phyloP scores from a whole-genome alignment of 2,797 vertebrate genomes.

The Cynodonichthys magdalenae region DNA sequence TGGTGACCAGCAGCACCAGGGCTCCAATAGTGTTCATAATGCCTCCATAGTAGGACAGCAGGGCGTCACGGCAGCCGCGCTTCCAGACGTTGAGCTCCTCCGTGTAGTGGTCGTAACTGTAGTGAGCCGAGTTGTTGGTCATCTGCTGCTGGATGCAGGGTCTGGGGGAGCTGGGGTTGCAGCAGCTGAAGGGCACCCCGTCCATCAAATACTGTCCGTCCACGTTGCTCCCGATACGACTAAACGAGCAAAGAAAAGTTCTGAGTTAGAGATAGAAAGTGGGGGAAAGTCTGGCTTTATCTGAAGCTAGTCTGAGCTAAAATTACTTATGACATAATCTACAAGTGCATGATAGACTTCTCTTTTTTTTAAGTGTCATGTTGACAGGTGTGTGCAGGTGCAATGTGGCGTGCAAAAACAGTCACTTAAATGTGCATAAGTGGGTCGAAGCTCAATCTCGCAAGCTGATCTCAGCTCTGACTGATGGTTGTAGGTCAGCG shows the following conservation, averaged over 20 bases:
- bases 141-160: conserved; percentile 96
- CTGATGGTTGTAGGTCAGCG: conserved; percentile 51
- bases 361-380: not conserved
- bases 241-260: conserved; percentile 59
- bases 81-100: conserved; percentile 97
- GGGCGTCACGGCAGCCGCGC: conserved; percentile 88
- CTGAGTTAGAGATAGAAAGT: conserved; percentile 32
- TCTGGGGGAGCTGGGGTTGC: conserved; percentile 94
- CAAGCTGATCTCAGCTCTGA: conserved; percentile 32
- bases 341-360: not conserved
- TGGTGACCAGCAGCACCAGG: conserved; percentile 84
- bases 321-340: conserved; percentile 1
- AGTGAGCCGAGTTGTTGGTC: conserved; percentile 97
- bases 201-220: conserved; percentile 96
- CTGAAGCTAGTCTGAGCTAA: not conserved
- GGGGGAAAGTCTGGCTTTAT: not conserved
- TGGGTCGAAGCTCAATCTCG: conserved; percentile 17
- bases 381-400: not conserved
- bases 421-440: conserved; percentile 8
- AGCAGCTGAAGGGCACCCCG: conserved; percentile 97
- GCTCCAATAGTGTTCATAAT: conserved; percentile 92
- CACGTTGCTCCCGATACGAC: conserved; percentile 96
- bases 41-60: conserved; percentile 91
- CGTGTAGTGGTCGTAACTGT: conserved; percentile 96
- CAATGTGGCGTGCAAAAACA: conserved; percentile 5